These are phyloP conservation scores for Myripristis jacobus DNA, from an alignment of 2,797 vertebrate species.

Conservation along the genomic window DNA sequence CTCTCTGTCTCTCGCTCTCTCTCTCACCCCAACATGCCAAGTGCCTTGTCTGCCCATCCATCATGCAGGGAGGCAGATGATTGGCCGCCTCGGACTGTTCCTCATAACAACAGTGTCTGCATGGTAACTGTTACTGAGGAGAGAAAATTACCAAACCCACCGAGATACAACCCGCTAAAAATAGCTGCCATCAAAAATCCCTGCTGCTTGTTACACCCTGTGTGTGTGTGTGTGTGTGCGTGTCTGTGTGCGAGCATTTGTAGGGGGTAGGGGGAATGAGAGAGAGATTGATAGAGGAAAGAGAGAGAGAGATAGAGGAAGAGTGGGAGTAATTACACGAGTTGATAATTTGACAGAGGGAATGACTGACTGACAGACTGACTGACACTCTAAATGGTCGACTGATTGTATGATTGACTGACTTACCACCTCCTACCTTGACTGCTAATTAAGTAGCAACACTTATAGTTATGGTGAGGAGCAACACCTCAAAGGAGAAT, in stretches of 20 bases:
- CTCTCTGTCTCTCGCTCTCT: slow-evolving; percentile 14
- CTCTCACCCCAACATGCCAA: slow-evolving; percentile 48
- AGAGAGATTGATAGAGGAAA: slow-evolving; percentile 22
- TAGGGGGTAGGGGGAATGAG: slow-evolving; percentile 13
- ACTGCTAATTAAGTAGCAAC: slow-evolving; percentile 66
- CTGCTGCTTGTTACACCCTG: slow-evolving; percentile 61
- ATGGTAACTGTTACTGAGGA: slow-evolving; percentile 80
- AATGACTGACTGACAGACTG: slow-evolving; percentile 63
- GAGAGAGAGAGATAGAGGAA: slow-evolving; percentile 20
- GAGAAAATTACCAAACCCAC: slow-evolving; percentile 79
- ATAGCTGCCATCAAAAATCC: slow-evolving; percentile 79
- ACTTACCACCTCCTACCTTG: slow-evolving; percentile 70
- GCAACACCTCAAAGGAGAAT: slow-evolving; percentile 43
- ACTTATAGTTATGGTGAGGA: slow-evolving; percentile 54
- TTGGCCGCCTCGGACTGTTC: slow-evolving; percentile 69
- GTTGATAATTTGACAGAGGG: slow-evolving; percentile 27
- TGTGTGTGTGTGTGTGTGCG: too few species aligned
- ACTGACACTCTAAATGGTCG: slow-evolving; percentile 68
- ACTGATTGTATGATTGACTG: slow-evolving; percentile 78
- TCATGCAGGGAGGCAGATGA: slow-evolving; percentile 69
- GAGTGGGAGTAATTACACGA: slow-evolving; percentile 26
- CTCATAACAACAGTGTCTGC: slow-evolving; percentile 77
- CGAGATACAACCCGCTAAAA: slow-evolving; percentile 78
- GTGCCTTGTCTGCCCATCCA: slow-evolving; percentile 67
- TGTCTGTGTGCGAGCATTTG: too few species aligned